phyloP scores from a whole-genome alignment of 2,113 vertebrate genomes.

The Oncorhynchus gorbuscha region DNA sequence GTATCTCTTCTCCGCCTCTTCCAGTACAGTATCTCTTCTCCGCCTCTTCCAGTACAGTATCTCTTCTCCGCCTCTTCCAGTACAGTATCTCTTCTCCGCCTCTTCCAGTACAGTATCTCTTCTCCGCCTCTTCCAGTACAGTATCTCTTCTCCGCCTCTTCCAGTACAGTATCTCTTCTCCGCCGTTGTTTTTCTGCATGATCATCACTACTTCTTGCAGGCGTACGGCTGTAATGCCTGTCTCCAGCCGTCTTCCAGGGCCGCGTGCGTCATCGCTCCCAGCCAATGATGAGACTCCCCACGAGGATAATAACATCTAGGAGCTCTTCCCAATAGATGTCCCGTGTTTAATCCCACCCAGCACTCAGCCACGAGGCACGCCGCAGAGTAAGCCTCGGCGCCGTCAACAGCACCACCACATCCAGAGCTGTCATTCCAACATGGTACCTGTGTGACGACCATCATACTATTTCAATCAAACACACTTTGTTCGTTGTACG shows the following conservation, averaged over 20 bases:
- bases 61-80: no score
- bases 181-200: constrained; percentile 29
- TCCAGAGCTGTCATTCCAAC: neutral
- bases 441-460: no score
- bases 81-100: no score
- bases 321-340: constrained; percentile 54
- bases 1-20: no score
- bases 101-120: no score
- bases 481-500: no score
- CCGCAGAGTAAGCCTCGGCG: constrained; percentile 10
- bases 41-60: no score
- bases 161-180: neutral
- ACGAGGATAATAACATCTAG: constrained; percentile 59
- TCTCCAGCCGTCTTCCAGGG: constrained; percentile 29
- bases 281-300: constrained; percentile 54
- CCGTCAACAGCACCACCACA: neutral
- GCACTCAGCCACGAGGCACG: constrained; percentile 25
- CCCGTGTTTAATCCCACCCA: constrained; percentile 56
- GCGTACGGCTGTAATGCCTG: constrained; percentile 47
- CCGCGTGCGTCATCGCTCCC: constrained; percentile 17
- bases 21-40: no score
- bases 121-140: no score
- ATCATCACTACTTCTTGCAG: constrained; percentile 55
- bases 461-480: no score
- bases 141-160: no score